phyloP scores from a whole-genome alignment of 2,888 invertebrate genomes.

The Leptodirus hochenwartii region DNA sequence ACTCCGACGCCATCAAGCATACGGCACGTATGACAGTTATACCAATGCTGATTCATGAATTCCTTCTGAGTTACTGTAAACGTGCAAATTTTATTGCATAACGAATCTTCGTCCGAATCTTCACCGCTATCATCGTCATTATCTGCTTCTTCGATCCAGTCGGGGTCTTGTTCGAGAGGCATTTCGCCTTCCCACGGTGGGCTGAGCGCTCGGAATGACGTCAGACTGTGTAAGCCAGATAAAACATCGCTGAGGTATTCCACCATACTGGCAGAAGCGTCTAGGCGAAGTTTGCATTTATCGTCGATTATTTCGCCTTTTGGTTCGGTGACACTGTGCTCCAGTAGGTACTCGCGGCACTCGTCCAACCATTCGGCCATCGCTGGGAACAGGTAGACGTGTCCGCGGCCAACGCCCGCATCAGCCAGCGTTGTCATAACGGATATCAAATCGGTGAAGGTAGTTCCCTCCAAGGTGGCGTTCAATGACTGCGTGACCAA shows the following conservation, averaged over 20 bases:
- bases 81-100: constrained; percentile 85
- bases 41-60: constrained; percentile 97
- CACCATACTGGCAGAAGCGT: constrained; percentile 67
- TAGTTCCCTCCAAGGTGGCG: constrained; percentile 44
- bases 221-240: constrained; percentile 27
- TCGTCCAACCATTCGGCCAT: constrained; percentile 63
- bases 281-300: constrained; percentile 35
- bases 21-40: constrained; percentile 96
- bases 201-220: constrained; percentile 32
- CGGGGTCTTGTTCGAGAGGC: constrained; percentile 57
- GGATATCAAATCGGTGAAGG: constrained; percentile 59
- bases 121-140: constrained; percentile 90
- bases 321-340: constrained; percentile 37
- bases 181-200: constrained; percentile 70
- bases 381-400: constrained; percentile 62
- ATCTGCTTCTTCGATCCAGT: constrained; percentile 73
- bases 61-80: constrained; percentile 94
- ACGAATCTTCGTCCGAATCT: constrained; percentile 84
- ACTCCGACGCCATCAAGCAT: constrained; percentile 98
- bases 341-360: constrained; percentile 40
- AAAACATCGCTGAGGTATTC: constrained; percentile 70
- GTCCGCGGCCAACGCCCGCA: constrained; percentile 65
- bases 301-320: constrained; percentile 26
- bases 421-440: constrained; percentile 74
- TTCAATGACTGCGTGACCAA: constrained; percentile 48